Evolutionary conservation across 2,797 vertebrate genomes (phyloP).

Genomic region (Nyctalus aviator): DNA sequence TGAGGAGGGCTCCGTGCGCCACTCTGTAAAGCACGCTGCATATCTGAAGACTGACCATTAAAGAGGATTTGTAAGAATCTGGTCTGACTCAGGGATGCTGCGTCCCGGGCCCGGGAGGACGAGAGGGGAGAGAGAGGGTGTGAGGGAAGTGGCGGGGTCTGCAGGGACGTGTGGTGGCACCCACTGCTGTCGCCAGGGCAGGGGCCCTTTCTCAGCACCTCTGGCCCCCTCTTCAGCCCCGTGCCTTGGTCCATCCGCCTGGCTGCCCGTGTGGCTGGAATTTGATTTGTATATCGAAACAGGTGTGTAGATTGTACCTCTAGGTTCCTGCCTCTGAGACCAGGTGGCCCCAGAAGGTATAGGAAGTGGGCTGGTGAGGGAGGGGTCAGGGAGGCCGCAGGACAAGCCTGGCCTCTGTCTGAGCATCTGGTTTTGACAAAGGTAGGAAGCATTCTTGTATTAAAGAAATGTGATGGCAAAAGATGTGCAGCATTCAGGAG

Average conservation of each 20-base stretch:
- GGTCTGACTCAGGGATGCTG: not conserved
- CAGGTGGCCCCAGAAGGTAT: not conserved
- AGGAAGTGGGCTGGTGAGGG: too few species aligned
- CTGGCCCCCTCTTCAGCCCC: not conserved
- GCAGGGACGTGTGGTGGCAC: fast-evolving
- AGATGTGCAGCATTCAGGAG: not conserved
- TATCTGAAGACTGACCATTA: conserved; percentile 58
- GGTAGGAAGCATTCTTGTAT: not conserved
- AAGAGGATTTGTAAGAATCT: conserved; percentile 71
- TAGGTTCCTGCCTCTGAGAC: not conserved
- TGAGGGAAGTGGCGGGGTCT: not conserved
- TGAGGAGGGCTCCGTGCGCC: not conserved
- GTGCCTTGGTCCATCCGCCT: too few species aligned
- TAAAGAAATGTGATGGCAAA: not conserved
- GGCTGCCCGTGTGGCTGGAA: fast-evolving
- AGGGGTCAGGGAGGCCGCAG: not conserved
- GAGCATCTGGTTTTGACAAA: not conserved
- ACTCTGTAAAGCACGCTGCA: not conserved
- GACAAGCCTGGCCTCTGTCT: not conserved
- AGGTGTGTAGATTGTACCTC: not conserved
- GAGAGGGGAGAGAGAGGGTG: fast-evolving
- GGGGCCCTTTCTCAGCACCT: not conserved
- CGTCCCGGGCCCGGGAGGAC: not conserved
- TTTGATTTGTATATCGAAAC: not conserved
- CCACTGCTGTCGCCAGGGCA: not conserved